Percentiles rank a stretch among this genome's conserved stretches.
Conservation (phyloP, 30 jellyfish, hydroid and myxozoan species). For the Aurelia sp. region DNA sequence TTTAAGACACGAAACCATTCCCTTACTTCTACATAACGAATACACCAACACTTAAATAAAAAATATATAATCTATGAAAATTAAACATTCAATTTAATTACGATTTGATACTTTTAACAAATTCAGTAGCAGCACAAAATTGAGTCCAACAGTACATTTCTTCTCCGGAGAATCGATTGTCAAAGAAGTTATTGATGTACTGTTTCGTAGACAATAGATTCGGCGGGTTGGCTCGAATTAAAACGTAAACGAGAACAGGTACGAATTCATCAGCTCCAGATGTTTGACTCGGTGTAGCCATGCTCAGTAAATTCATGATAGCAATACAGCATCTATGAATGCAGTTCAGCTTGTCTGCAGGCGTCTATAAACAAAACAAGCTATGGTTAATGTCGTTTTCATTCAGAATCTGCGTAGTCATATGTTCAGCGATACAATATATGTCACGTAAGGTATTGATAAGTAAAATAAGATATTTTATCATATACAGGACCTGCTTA, state of each 20-base stretch:
- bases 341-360: slow-evolving; percentile 96
- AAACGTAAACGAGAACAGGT: slow-evolving; percentile 98
- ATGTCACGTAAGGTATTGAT: too few relatives aligned
- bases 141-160: slow-evolving; percentile 99
- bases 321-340: slow-evolving; percentile 98
- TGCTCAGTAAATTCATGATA: slow-evolving; percentile 97
- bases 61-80: too few relatives aligned
- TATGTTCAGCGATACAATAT: not conserved
- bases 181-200: slow-evolving; percentile 86
- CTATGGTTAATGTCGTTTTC: not conserved
- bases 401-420: not conserved
- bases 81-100: not conserved
- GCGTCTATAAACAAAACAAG: slow-evolving; percentile 83
- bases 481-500: too few relatives aligned
- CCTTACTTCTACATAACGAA: too few relatives aligned
- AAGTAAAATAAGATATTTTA: too few relatives aligned
- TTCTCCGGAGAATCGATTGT: slow-evolving; percentile 91
- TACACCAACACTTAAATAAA: too few relatives aligned
- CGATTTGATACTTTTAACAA: slow-evolving; percentile 77
- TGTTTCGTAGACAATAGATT: slow-evolving; percentile 96
- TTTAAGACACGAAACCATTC: too few relatives aligned
- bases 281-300: slow-evolving; percentile 95
- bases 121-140: slow-evolving; percentile 95
- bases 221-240: slow-evolving; percentile 99
- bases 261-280: slow-evolving; percentile 99